A percentile compares a stretch with the other conserved stretches of the same genome.
These are phyloP conservation scores for Copsychus sechellarum DNA, from an alignment of 2,113 vertebrate species.

Conservation along the genomic window DNA sequence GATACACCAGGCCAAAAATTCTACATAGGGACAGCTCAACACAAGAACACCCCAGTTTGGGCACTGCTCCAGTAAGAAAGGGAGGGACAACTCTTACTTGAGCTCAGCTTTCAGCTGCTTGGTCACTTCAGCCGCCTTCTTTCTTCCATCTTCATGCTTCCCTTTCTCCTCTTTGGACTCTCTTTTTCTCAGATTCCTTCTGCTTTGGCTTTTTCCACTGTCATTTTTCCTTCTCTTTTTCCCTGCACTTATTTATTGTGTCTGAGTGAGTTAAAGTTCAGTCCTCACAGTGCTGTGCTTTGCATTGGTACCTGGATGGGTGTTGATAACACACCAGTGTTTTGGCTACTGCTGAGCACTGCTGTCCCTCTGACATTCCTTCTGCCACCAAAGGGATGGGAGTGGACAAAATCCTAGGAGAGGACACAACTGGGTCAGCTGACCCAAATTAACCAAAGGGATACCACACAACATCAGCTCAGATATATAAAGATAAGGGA, in stretches of 20 bases:
- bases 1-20: background rate
- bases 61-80: background rate
- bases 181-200: conserved; percentile 75
- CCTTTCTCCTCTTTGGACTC: conserved; percentile 84
- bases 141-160: conserved; percentile 82
- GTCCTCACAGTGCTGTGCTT: background rate
- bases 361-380: background rate
- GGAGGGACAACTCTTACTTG: conserved; percentile 73
- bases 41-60: background rate
- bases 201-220: conserved; percentile 78
- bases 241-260: background rate
- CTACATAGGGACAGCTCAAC: background rate
- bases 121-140: conserved; percentile 85
- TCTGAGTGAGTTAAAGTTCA: background rate
- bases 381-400: background rate
- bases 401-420: background rate
- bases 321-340: background rate
- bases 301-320: background rate
- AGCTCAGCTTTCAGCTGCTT: conserved; percentile 94
- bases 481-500: background rate
- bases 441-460: background rate
- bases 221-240: conserved; percentile 84
- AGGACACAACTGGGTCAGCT: background rate
- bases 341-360: background rate
- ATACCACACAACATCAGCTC: background rate